Evolutionary conservation across 2,888 invertebrate genomes (phyloP).

Genomic region (Altica lythri): DNA sequence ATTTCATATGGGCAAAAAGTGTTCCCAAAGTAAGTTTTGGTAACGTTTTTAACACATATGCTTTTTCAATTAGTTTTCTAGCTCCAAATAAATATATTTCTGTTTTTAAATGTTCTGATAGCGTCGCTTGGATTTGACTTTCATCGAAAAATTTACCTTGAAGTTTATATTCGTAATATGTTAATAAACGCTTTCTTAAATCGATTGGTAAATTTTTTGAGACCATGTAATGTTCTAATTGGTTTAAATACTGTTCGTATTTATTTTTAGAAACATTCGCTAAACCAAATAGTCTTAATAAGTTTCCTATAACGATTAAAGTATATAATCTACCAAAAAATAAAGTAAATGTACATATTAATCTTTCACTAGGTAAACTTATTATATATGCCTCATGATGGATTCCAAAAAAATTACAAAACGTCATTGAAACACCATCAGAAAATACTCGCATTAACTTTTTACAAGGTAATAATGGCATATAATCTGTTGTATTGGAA

Average conservation of each 20-base stretch:
- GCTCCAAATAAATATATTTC: slow-evolving; percentile 58
- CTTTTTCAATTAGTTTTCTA: slow-evolving; percentile 57
- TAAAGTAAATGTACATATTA: slow-evolving; percentile 36
- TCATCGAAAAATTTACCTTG: slow-evolving; percentile 62
- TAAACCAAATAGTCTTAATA: slow-evolving; percentile 44
- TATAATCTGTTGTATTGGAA: too few species aligned
- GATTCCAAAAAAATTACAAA: slow-evolving; percentile 47
- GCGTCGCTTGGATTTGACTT: slow-evolving; percentile 46
- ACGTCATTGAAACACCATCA: slow-evolving; percentile 34
- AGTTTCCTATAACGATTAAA: slow-evolving; percentile 39
- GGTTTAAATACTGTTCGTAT: slow-evolving; percentile 58
- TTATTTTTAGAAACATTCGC: slow-evolving; percentile 53
- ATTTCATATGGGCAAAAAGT: slow-evolving; percentile 24
- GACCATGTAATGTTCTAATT: slow-evolving; percentile 60
- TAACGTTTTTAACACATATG: slow-evolving; percentile 56
- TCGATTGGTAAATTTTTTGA: slow-evolving; percentile 59
- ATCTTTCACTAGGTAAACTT: slow-evolving; percentile 37
- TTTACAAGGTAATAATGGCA: too few species aligned
- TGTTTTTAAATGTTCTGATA: slow-evolving; percentile 53
- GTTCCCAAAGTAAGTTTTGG: slow-evolving; percentile 52
- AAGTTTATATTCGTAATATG: slow-evolving; percentile 61
- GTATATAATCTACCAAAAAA: slow-evolving; percentile 44
- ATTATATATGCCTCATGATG: too few species aligned
- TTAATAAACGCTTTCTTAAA: slow-evolving; percentile 57
- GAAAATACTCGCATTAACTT: too few species aligned